Conservation (phyloP, 2,888 invertebrate species). For the Parapristionchus giblindavisi region DNA sequence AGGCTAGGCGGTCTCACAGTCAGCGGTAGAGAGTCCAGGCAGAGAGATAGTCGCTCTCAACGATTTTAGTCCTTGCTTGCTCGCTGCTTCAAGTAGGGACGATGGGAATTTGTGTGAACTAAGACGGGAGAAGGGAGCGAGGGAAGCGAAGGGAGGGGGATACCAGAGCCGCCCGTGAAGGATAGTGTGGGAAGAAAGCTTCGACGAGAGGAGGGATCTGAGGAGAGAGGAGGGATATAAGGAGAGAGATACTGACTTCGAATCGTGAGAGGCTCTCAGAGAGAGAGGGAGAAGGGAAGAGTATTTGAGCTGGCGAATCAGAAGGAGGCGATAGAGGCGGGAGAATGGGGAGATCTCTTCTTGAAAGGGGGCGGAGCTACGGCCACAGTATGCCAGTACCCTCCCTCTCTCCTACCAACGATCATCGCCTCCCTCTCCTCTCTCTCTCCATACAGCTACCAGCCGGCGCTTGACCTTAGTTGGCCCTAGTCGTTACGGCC, state of each 20-base stretch:
- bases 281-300: neutral
- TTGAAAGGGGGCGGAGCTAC: slow-evolving; percentile 3
- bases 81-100: too few relatives aligned
- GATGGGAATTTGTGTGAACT: neutral
- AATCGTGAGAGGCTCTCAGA: too few relatives aligned
- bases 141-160: neutral
- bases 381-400: slow-evolving; percentile 5
- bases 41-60: neutral
- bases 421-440: too few relatives aligned
- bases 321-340: slow-evolving; percentile 8
- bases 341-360: neutral
- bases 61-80: too few relatives aligned
- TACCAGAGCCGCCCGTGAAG: neutral
- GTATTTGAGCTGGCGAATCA: neutral
- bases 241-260: too few relatives aligned
- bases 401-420: too few relatives aligned
- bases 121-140: slow-evolving; percentile 16
- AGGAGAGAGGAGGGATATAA: too few relatives aligned
- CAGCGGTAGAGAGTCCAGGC: neutral
- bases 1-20: neutral
- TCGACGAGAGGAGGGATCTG: too few relatives aligned
- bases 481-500: too few relatives aligned
- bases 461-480: too few relatives aligned
- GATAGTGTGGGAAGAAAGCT: too few relatives aligned
- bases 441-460: too few relatives aligned